A percentile compares a stretch with the other conserved stretches of the same genome.
These are phyloP conservation scores for Sesamia nonagrioides DNA, from an alignment of 1,140 invertebrate species.

Conservation along the genomic window DNA sequence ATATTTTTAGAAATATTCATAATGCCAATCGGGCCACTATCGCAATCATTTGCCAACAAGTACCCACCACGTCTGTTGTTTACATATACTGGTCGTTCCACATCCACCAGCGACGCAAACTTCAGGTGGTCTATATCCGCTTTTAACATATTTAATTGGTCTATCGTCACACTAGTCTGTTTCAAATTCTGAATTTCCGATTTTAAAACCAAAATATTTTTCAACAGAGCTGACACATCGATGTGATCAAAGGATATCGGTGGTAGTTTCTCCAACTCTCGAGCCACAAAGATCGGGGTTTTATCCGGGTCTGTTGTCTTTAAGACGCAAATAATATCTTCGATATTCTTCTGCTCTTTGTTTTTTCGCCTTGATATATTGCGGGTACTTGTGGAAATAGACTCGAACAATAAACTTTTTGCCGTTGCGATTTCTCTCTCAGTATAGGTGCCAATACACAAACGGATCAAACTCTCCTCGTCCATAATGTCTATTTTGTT, in stretches of 20 bases:
- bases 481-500: constrained; percentile 48
- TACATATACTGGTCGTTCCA: neutral
- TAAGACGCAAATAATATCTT: constrained; percentile 1
- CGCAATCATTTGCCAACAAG: neutral
- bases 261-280: constrained; percentile 7
- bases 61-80: neutral
- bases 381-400: constrained; percentile 9
- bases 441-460: constrained; percentile 32
- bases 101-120: neutral
- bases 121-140: neutral
- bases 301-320: constrained; percentile 21
- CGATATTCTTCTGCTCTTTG: constrained; percentile 11
- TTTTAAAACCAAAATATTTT: constrained; percentile 17
- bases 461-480: constrained; percentile 29
- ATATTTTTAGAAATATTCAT: neutral
- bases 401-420: constrained; percentile 40
- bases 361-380: constrained; percentile 14
- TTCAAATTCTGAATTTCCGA: constrained; percentile 14
- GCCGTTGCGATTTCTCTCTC: constrained; percentile 22
- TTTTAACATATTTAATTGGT: neutral
- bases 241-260: constrained; percentile 1
- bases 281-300: constrained; percentile 10
- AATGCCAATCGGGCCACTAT: neutral
- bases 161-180: neutral
- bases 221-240: constrained; percentile 11